Base-by-base conservation (phyloP, 2,113 vertebrate genomes). In the Speoplatyrhinus poulsoni region DNA sequence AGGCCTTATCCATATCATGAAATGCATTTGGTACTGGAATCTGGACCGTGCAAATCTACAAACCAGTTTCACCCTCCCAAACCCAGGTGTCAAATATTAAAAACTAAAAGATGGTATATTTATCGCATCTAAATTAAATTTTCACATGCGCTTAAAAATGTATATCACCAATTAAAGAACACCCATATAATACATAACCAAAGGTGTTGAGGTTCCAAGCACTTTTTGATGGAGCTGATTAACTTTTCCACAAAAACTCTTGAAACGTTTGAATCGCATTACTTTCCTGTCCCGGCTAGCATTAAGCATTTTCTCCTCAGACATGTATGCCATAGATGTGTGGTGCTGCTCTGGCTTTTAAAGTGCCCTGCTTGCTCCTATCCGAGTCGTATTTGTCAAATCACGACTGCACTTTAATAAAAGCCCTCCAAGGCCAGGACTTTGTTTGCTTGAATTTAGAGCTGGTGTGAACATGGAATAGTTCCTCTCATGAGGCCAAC, bases 331-430 rank as follows among this genome's bases (percentile, higher is more conserved):
- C 67, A 73, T 79, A 70, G 52, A 58, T 79, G 73, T 70, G 68
- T 52, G 0, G 49, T 15, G 67, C 80, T 76, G 72, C 69, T 12
- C 67, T 69, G 76, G 66, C 63, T 48, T 76, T 72, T 77, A 65
- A 78, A 85, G 85, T 78, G 80, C 62, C 57, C 15, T 26, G 82
- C 76, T 83, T 71, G 36, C 65, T 82, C 56, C 72, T 67, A 81
- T 88, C 81, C 66, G 77, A 75, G 75, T 87, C 82, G 84, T 81
- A 87, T 90, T 87, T 87, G 81, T 88, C 84, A 84, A 86, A 88
- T 41, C 85, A 82, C 53, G 81, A 88, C 85, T 85, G 86, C 79
- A 50, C 83, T 83, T 86, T 80, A 85, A 88, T 77, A 84, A 85
- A 84, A 81, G 48, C 73, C 53, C 83, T 73, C 69, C 15, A 19